A percentile compares a stretch with the other conserved stretches of the same genome.
These are phyloP conservation scores for Cettia cetti DNA, from an alignment of 2,113 vertebrate genomes.

Conservation along the genomic window DNA sequence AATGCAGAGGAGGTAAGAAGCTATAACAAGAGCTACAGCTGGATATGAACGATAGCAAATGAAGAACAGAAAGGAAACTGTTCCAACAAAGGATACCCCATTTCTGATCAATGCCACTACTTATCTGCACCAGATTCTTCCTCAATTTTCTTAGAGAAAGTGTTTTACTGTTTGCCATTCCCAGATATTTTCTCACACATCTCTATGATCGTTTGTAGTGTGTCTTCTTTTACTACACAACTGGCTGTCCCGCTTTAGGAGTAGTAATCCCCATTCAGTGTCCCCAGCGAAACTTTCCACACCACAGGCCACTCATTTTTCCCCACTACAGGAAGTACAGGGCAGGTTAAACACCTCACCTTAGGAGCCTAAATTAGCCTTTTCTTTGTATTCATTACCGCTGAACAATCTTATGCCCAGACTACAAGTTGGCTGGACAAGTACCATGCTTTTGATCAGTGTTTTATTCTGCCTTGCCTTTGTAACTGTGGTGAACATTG, in stretches of 20 bases:
- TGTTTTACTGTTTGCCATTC: neutral
- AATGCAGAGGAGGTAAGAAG: neutral
- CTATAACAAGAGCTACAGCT: neutral
- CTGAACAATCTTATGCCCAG: neutral
- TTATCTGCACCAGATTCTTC: neutral
- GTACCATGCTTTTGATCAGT: neutral
- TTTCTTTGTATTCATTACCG: neutral
- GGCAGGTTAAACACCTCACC: neutral
- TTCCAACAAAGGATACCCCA: neutral
- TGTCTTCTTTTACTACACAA: neutral
- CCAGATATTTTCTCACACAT: neutral
- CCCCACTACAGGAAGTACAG: neutral
- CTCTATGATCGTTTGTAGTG: neutral
- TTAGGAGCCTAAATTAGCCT: neutral
- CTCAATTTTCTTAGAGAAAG: neutral
- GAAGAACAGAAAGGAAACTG: neutral
- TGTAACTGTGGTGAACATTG: neutral
- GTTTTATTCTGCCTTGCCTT: neutral
- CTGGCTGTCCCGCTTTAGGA: rapidly evolving
- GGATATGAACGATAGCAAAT: neutral
- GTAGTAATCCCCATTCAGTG: neutral
- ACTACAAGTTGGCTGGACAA: neutral
- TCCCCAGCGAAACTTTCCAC: neutral
- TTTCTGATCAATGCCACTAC: neutral
- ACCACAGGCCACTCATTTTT: neutral